Conservation (phyloP, 2,888 invertebrate genomes). For the Hemaris fuciformis region DNA sequence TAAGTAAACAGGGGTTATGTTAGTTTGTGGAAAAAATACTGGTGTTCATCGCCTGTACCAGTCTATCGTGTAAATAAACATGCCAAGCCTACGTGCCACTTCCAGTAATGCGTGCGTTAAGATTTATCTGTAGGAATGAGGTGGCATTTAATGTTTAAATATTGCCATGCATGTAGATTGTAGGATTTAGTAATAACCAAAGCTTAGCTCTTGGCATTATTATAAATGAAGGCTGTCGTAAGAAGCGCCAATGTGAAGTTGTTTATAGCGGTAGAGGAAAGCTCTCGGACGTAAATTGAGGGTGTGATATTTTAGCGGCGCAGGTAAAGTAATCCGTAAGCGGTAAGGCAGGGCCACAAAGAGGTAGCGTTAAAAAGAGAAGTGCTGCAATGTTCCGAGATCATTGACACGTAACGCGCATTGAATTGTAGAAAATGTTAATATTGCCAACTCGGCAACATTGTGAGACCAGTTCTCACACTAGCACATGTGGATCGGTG, state of each 20-base stretch:
- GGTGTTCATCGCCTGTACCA: not conserved
- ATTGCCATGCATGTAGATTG: not conserved
- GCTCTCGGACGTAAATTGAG: not conserved
- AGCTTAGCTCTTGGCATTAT: not conserved
- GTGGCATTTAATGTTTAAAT: not conserved
- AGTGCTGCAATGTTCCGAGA: constrained; percentile 31
- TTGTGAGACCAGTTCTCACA: constrained; percentile 38
- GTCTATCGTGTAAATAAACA: not conserved
- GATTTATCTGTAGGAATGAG: not conserved
- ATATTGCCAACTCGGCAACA: constrained; percentile 40
- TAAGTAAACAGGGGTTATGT: constrained; percentile 9
- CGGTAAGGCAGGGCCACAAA: constrained; percentile 23
- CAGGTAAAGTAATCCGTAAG: not conserved
- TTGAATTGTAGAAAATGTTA: constrained; percentile 42
- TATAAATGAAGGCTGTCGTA: not conserved
- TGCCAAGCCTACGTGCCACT: not conserved
- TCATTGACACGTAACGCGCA: constrained; percentile 48
- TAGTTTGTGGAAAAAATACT: constrained; percentile 2
- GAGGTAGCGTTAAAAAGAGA: constrained; percentile 4
- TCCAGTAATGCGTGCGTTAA: not conserved
- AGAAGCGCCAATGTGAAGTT: not conserved
- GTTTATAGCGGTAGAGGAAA: not conserved
- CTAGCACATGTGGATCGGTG: constrained; percentile 20
- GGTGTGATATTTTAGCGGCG: not conserved
- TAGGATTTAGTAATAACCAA: not conserved